Percentiles rank a stretch among this genome's conserved stretches.
Conservation (phyloP, 1,140 invertebrate species). For the Hydropsyche tenuis region DNA sequence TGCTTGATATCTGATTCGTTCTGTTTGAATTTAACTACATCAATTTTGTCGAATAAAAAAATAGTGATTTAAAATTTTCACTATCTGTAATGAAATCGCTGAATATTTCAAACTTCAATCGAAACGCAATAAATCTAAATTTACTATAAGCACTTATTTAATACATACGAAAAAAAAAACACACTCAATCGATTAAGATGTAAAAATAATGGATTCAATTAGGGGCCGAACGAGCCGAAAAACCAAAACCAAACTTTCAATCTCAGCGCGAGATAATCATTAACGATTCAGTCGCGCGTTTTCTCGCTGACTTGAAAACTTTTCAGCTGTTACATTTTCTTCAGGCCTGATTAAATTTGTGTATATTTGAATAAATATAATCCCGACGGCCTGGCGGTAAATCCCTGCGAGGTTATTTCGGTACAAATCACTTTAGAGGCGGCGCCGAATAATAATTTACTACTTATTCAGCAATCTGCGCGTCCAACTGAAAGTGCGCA, state of each 20-base stretch:
- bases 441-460: slow-evolving; percentile 19
- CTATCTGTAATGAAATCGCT: too few relatives aligned
- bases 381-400: not conserved
- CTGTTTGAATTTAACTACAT: too few relatives aligned
- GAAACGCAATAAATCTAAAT: not conserved
- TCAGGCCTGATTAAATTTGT: slow-evolving; percentile 23
- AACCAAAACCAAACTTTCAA: slow-evolving; percentile 16
- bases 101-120: not conserved
- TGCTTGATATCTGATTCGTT: too few relatives aligned
- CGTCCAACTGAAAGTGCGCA: too few relatives aligned
- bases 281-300: slow-evolving; percentile 5
- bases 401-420: slow-evolving; percentile 10
- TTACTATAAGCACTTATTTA: not conserved
- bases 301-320: not conserved
- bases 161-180: not conserved
- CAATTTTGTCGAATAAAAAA: too few relatives aligned
- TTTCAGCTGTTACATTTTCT: slow-evolving; percentile 22
- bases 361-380: slow-evolving; percentile 28
- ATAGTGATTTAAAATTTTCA: too few relatives aligned
- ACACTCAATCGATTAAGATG: too few relatives aligned
- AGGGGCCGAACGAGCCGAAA: slow-evolving; percentile 7
- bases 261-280: slow-evolving; percentile 19
- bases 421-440: slow-evolving; percentile 6
- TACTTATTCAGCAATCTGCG: not conserved
- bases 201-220: slow-evolving; percentile 1